Evolutionary conservation across 2,113 vertebrate species (phyloP), one percentile per base, ranked within the genome.

Genomic region (Centropristis striata): DNA sequence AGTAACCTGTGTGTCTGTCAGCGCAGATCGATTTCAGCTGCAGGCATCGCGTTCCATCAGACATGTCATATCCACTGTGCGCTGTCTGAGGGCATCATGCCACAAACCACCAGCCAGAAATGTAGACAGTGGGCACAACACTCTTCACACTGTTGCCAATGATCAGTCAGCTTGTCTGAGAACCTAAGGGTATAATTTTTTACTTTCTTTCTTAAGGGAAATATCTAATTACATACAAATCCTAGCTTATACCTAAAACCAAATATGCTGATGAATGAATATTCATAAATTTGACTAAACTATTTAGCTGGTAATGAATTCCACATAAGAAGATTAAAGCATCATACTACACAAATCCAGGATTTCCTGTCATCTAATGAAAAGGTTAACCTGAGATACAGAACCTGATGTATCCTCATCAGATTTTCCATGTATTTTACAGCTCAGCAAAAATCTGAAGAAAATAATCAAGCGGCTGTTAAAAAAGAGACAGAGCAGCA

Each of bases 1-100:
- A 78, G 90, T 84, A 88, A 93, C 89, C 86, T 79, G 86, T 81
- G 85, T 91, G 88, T 90, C 91, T 90, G 87, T 93, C 88, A 89
- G 84, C 53, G 37, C 71, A 64, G 86, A 90, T 92, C 88, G 61
- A 82, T 92, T 90, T 88, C 84, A 86, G 88, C 79, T 77, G 28
- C 74, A 73, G 80, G 64, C 81, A 59, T 75, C 69, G 32, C 37
- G 75, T 91, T 92, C 84, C 58, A 15, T 61, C 65, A 71, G 81
- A 68, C 71, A 78, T 80, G 81, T 88, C 78, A 21, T 46, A 75
- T 80, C 77, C 58, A 51, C 49, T 69, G 66, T 66, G 20, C 42
- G 46, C 78, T 68, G 89, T 88, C 84, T 80, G 75, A 71, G 60
- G 81, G 84, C 84, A 79, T 67, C 73, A 23, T 57, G 83, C 87